Base-by-base conservation (phyloP, 64 coral and sea anemone genomes). In the Trachythela sp. region DNA sequence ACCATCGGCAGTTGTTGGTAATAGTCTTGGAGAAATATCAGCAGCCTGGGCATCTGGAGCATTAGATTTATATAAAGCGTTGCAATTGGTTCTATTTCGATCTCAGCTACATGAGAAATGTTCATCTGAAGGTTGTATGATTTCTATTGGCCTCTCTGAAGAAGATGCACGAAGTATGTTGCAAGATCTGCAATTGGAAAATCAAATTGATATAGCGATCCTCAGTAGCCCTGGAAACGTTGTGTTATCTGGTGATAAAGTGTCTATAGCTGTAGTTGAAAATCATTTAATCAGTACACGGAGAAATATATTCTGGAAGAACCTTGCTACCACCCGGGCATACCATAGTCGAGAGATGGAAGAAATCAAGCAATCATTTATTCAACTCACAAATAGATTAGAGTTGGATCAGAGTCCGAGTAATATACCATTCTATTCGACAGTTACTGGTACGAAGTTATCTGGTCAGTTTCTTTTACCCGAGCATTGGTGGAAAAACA, bases 1-100 rank as follows among this genome's bases (percentile, higher is more conserved):
- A 54, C 94, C 94, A 2, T 86, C 94, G 1, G 94, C 91, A 48
- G 91, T 95, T 22, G 75, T 95, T 88, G 94, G 94, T 1, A 91
- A 95, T 37, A 95, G 94, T 83, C 42, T 95, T 34, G 94, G 94
- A 48, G 94, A 95, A 48, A 85, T 91, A 80, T 89, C 94, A 24
- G 94, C 94, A 38, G 88, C 94, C 17, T 92, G 88, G 43, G 60
- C 58, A 45, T 88, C 89, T 15, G 91, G 86, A 2, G 86, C 89
- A 8, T 35, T 95, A 1, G 76, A 85, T 17, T 43, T 95, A 0
- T 84, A 88, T 15, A 91, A 95, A 85, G 88, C 71, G 5, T 77
- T 95, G 64, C 18, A 54, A 10, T 20, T 95, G 27, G 94, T 95
- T 22, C 40, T 95, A n/a, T 29, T 90, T 87, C 94, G 94, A 20